Evolutionary conservation across 2,113 vertebrate genomes (phyloP), one percentile per base, ranked within the genome.

Genomic region (Arenaria interpres): DNA sequence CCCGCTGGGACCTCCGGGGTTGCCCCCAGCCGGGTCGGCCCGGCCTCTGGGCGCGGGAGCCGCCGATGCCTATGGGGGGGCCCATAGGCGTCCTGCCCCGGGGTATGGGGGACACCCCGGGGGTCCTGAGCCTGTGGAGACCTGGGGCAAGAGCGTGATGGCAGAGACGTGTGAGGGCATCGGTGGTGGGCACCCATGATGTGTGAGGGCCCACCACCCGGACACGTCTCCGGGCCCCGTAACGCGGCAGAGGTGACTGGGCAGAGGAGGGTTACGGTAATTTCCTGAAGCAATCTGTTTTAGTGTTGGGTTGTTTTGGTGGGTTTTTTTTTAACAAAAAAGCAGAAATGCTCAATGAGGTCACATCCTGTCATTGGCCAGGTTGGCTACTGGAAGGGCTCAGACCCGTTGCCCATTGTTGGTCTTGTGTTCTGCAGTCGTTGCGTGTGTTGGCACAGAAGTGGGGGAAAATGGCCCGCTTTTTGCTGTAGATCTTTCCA

Each of bases 391-490:
- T 78, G 74, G 25, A 48, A 74, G 32, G 60, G 74, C 59, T 60
- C n/a, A 2, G 14, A 37, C 32, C 24, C 0, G 0, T 37, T 20
- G n/a, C 28, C 27, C 0, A 0, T n/a, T 22, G n/a, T 23, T 12
- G 4, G 10, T 46, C 51, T 51, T 30, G 19, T 24, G 32, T 76
- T 41, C 41, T 2, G 1, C 27, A 32, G 23, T 10, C 4, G 0
- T 20, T 30, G 32, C 0, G 0, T 28, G 45, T 0, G 0, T 32
- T 33, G 46, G 37, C 41, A 28, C 0, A 0, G n/a, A 24, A 64
- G 48, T 7, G 1, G 14, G 5, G 11, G 10, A 0, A 22, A 37
- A 32, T 20, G n/a, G 33, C 4, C 53, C 28, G 6, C 2, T 2
- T 39, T 64, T 73, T 83, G 27, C 27, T 4, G 0, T 43, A 53